Base-by-base conservation (phyloP, 2,113 vertebrate species). In the Gavia stellata region DNA sequence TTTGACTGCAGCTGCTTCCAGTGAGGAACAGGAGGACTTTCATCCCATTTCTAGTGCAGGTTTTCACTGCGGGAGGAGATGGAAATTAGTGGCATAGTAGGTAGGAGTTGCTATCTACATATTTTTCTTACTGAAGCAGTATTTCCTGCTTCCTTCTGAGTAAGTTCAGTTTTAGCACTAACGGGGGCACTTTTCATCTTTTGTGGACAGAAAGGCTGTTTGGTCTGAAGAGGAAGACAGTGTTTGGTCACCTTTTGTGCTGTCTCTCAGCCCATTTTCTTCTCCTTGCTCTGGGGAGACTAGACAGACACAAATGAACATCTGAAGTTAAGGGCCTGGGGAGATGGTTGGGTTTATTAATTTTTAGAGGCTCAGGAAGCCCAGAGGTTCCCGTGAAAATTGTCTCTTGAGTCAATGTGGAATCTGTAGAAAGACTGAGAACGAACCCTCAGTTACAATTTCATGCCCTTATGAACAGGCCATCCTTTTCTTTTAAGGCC, bases 11-110 rank as follows among this genome's bases (percentile, higher is more conserved):
- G 56, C 18, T 72, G 63, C 73, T 84, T 59, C 50, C 28, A 17
- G 4, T 10, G 87, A 40, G 81, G 31, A 28, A 1, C 3, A 3
- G 42, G 62, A 77, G 38, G 52, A 31, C n/a, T 38, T 85, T 36
- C 3, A 29, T 62, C 55, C 40, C 5, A 0, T 44, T 75, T 28
- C 40, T 14, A 14, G 61, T 1, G 6, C 44, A 24, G 80, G 26
- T 34, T 78, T 34, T 52, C 66, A 3, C 34, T 36, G 80, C 65
- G 17, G 89, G 71, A 68, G 55, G 34, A n/a, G 70, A 17, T 2
- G 12, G 29, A 59, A 50, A 38, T 45, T 4, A 11, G n/a, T 16
- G 40, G 33, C 26, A 28, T 5, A 28, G 31, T 77, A 40, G 34
- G 6, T 12, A 17, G 85, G 38, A 44, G 61, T 7, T 47, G 44